These are phyloP conservation scores for Bombyx mandarina DNA, from an alignment of 1,140 invertebrate genomes.

Conservation along the genomic window DNA sequence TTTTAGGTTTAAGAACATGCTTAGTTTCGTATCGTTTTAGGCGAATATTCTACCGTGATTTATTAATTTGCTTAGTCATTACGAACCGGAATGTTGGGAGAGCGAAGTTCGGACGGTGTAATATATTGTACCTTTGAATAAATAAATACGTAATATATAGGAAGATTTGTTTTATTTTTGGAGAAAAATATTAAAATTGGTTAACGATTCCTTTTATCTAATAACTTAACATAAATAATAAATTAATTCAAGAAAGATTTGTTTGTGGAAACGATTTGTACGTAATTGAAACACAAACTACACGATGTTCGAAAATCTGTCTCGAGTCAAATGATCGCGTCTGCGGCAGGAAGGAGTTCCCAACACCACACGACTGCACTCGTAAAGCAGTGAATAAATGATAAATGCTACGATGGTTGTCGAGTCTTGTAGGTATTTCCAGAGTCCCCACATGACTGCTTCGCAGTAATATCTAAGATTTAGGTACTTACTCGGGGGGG, in stretches of 20 bases:
- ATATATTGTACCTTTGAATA: conserved; percentile 71
- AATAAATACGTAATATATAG: conserved; percentile 70
- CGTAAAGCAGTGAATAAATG: conserved; percentile 30
- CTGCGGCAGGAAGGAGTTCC: not conserved
- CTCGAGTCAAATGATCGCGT: not conserved
- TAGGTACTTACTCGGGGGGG: no score
- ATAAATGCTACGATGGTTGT: conserved; percentile 32
- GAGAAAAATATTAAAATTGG: no score
- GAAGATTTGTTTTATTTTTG: conserved; percentile 38
- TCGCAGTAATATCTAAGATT: no score
- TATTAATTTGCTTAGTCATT: conserved; percentile 59
- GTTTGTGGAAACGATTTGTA: no score
- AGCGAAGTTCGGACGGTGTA: conserved; percentile 60
- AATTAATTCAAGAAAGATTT: no score
- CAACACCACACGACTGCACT: conserved; percentile 12
- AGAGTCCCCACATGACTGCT: not conserved
- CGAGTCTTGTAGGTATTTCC: conserved; percentile 8
- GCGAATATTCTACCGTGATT: conserved; percentile 50
- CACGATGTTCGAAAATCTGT: no score
- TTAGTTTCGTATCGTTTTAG: conserved; percentile 59
- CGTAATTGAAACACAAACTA: no score
- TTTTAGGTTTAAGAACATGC: conserved; percentile 55
- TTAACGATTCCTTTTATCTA: no score
- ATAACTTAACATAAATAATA: no score
- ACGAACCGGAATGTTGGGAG: conserved; percentile 44